Base-by-base conservation (phyloP, 2,888 invertebrate genomes). In the Lasioglossum leucozonium region DNA sequence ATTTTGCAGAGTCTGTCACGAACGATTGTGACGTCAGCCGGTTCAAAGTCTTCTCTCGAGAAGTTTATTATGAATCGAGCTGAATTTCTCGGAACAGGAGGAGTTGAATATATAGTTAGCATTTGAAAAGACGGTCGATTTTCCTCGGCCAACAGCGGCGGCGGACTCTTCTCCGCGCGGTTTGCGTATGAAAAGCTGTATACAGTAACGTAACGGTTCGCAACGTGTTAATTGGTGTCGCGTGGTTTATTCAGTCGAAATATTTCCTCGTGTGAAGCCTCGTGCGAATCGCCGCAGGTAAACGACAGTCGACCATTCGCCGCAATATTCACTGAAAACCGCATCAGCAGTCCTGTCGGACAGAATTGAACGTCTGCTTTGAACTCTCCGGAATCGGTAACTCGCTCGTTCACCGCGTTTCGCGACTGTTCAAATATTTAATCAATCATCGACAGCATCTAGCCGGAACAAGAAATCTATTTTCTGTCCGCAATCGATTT, bases 161-260 rank as follows among this genome's bases (percentile, higher is more conserved):
- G 30, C 37, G 34, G 2, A 37, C n/a, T 37, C n/a, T 55, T n/a
- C 34, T n/a, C 37, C n/a, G 22, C 37, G 11, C n/a, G 44, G 22
- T 73, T 73, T 73, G 72, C 72, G 55, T 73, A 73, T 51, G 72
- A 73, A 73, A 51, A 73, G 72, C 37, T 0, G 67, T 37, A 55
- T 13, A 37, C 30, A 30, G 72, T 55, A 37, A 73, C 51, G n/a
- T 73, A 73, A 55, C 72, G 72, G 72, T 73, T 55, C 72, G 72
- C n/a, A 37, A 55, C 34, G 16, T 73, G 72, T 73, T 55, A 73
- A 73, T 73, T 73, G 51, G 22, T 51, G 47, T 51, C 72, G 22
- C 34, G 51, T 51, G 10, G 11, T 47, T 47, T 51, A 37, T 34
- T 55, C 44, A 16, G 30, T 26, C 37, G 72, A 55, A 47, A 34